A percentile compares a stretch with the other conserved stretches of the same genome.
phyloP scores from a whole-genome alignment of 2,113 vertebrate genomes.

The Carassius carassius region DNA sequence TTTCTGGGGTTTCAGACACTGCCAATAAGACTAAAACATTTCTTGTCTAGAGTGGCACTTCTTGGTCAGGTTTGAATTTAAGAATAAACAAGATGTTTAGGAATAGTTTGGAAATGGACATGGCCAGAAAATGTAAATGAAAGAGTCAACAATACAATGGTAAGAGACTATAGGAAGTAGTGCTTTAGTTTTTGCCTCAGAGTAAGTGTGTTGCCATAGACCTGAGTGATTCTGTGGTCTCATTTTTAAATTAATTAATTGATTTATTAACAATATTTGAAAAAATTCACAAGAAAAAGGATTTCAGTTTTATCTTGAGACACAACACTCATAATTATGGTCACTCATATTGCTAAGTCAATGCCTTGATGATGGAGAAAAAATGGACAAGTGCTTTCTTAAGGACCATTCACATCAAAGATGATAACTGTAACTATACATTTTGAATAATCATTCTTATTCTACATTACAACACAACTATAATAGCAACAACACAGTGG shows the following conservation, averaged over 20 bases:
- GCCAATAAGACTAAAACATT: neutral
- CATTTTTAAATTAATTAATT: neutral
- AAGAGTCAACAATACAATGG: conserved; percentile 26
- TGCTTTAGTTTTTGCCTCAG: neutral
- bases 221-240: conserved; percentile 20
- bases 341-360: neutral
- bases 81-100: neutral
- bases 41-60: neutral
- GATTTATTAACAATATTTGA: neutral
- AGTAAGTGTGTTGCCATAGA: conserved; percentile 27
- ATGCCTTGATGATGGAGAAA: neutral
- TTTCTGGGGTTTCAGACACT: neutral
- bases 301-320: neutral
- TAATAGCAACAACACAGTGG: neutral
- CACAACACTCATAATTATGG: neutral
- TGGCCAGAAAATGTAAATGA: conserved; percentile 1
- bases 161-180: neutral
- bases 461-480: neutral
- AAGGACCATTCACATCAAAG: neutral
- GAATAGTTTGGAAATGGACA: conserved; percentile 17
- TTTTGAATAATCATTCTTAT: neutral
- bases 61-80: conserved; percentile 9
- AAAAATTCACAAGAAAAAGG: neutral
- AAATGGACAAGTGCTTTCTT: neutral
- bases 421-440: neutral